Base-by-base conservation (phyloP, 2,113 vertebrate species). In the Gopherus flavomarginatus region DNA sequence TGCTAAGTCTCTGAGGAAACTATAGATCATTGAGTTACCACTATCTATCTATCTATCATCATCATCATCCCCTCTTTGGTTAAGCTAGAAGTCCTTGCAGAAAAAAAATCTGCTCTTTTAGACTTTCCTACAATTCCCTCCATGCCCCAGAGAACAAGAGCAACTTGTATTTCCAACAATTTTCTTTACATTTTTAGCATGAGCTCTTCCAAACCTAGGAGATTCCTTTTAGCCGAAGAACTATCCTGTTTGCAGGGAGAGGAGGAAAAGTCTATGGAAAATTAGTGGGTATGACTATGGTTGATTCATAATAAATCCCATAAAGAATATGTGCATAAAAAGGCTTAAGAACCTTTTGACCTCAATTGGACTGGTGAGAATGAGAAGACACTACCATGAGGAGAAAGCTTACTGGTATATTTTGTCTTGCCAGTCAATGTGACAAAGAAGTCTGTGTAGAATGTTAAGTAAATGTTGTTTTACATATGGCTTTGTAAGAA, bases 31-130 rank as follows among this genome's bases (percentile, higher is more conserved):
- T 3, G 91, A 57, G 89, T 84, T 89, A 69, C 94, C 84, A 90
- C 78, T 69, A 38, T 79, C n/a, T 87, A 9, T 90, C 80, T n/a
- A 49, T 87, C 91, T n/a, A 57, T 83, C 92, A 57, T 75, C 65
- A 87, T 78, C 94, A 90, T 77, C 77, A 72, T 90, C 88, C 83
- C 86, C 14, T 10, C 38, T 92, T 94, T 82, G 87, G 89, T 35
- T 93, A 92, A 29, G 56, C 9, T 89, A 80, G 92, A 89, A 82
- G 62, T 77, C 49, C 56, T 91, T 59, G 42, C 86, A 44, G 83
- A 92, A 57, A 85, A 90, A 91, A 79, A 21, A 50, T 81, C 59
- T 4, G 50, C 29, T 75, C 83, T 72, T 29, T 77, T 17, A 1
- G 49, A 1, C 44, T 86, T 83, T 42, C 89, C 49, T 69, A 57